Evolutionary conservation across 2,888 invertebrate genomes (phyloP).

Genomic region (Teleogryllus oceanicus): DNA sequence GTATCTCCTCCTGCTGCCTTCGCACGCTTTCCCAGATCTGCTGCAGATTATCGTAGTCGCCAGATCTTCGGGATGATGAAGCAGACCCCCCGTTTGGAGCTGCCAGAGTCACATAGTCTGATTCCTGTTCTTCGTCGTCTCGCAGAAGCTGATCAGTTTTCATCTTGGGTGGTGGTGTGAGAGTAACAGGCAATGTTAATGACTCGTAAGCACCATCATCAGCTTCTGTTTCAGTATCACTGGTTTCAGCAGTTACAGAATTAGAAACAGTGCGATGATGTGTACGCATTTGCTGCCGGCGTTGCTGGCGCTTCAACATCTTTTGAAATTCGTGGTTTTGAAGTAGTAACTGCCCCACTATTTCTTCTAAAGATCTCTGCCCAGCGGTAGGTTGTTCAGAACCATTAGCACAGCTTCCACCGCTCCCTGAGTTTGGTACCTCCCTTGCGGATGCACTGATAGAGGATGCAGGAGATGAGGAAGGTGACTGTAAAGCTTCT

Average conservation of each 20-base stretch:
- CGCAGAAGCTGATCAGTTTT: no score
- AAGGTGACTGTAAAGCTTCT: neutral
- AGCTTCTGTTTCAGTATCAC: neutral
- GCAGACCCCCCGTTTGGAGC: neutral
- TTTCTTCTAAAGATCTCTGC: conserved; percentile 58
- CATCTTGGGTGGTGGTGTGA: neutral
- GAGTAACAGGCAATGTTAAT: neutral
- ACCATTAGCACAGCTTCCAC: neutral
- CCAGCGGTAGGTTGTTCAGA: neutral
- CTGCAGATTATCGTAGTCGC: conserved; percentile 60
- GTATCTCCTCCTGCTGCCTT: conserved; percentile 36
- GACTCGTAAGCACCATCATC: neutral
- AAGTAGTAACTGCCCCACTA: conserved; percentile 77
- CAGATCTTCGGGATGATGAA: conserved; percentile 51
- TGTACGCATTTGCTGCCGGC: conserved; percentile 42
- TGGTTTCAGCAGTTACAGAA: neutral
- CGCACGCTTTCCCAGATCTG: conserved; percentile 45
- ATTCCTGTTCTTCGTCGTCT: conserved; percentile 1
- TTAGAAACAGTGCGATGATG: conserved; percentile 33
- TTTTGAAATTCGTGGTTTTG: conserved; percentile 80
- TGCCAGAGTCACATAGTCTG: conserved; percentile 34
- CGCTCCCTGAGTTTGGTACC: neutral
- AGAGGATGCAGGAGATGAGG: neutral
- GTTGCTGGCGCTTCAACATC: conserved; percentile 69
- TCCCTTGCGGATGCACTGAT: neutral